Evolutionary conservation across 1,140 invertebrate genomes (phyloP), one percentile per base, ranked within the genome.

Genomic region (Diachasmimorpha longicaudata): DNA sequence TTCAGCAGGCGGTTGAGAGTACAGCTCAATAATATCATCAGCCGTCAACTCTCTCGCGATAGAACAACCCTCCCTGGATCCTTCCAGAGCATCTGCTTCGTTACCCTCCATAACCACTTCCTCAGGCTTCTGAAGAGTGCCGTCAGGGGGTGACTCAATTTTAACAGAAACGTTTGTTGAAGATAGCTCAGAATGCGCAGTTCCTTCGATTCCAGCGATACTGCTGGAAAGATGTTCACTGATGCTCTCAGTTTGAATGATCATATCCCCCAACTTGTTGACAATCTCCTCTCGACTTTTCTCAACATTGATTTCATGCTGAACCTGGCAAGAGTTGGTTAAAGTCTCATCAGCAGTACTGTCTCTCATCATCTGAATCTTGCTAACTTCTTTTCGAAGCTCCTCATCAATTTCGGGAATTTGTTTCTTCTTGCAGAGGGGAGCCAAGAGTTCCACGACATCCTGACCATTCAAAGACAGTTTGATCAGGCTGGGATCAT

Each of bases 371-470:
- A 25, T 25, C 58, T n/a, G 72, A 39, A 37, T 67, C 13, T 2
- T 68, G 42, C 73, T 52, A 0, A 11, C 11, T 36, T 11, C 13
- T 19, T 21, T 73, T 68, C 44, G 72, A 42, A 4, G 19, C 8
- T 19, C 63, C 25, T 0, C n/a, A 44, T 21, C 70, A 2, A 14
- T 37, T 44, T 72, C 55, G 5, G 48, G 63, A 9, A 70, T 31
- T 31, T 68, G 67, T 71, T 78, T 55, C 55, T 71, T 77, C 21
- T 78, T n/a, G 37, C 75, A 81, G 16, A 78, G 31, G 14, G 79
- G 44, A 5, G 70, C 14, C 19, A 89, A 14, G 42, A 81, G 81
- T 25, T 86, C 82, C 19, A 79, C 69, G 36, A 88, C 42, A 67
- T 86, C 78, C 23, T 78, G 78, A 3, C 78, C 80, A 13, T 85